phyloP scores from a whole-genome alignment of 1,140 invertebrate species.

The Chironomus tepperi region DNA sequence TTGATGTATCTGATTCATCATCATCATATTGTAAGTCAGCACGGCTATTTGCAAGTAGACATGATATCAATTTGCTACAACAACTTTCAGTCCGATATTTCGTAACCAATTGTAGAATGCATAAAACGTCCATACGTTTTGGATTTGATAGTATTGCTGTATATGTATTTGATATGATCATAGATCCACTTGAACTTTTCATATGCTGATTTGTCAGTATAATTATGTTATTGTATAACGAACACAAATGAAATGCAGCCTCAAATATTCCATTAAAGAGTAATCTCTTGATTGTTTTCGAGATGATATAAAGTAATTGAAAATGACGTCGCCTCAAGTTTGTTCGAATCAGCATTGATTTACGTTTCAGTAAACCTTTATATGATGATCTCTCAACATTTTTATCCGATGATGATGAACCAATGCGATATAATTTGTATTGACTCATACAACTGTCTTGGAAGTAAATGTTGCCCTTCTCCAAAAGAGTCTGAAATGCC shows the following conservation, averaged over 20 bases:
- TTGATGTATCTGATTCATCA: constrained; percentile 44
- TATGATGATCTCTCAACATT: constrained; percentile 39
- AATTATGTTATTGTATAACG: constrained; percentile 35
- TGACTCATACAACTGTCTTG: constrained; percentile 5
- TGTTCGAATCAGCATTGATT: constrained; percentile 34
- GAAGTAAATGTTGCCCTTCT: neutral
- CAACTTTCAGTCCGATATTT: constrained; percentile 25
- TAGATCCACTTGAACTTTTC: constrained; percentile 30
- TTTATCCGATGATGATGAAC: constrained; percentile 28
- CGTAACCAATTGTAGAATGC: constrained; percentile 1
- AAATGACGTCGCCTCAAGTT: constrained; percentile 36
- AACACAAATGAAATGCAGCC: constrained; percentile 43
- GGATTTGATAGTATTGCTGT: neutral
- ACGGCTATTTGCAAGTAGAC: constrained; percentile 32
- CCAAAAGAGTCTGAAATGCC: neutral
- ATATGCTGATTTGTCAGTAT: constrained; percentile 25
- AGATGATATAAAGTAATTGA: constrained; percentile 37
- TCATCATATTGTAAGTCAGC: constrained; percentile 29
- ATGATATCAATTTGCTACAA: constrained; percentile 22
- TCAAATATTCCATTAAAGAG: constrained; percentile 41
- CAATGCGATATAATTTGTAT: constrained; percentile 7
- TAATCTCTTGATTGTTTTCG: constrained; percentile 8
- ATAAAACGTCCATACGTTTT: neutral
- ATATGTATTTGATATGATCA: neutral
- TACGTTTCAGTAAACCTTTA: constrained; percentile 36